Evolutionary conservation across 2,797 vertebrate species (phyloP), one percentile per base, ranked within the genome.

Genomic region (Streptopelia turtur): DNA sequence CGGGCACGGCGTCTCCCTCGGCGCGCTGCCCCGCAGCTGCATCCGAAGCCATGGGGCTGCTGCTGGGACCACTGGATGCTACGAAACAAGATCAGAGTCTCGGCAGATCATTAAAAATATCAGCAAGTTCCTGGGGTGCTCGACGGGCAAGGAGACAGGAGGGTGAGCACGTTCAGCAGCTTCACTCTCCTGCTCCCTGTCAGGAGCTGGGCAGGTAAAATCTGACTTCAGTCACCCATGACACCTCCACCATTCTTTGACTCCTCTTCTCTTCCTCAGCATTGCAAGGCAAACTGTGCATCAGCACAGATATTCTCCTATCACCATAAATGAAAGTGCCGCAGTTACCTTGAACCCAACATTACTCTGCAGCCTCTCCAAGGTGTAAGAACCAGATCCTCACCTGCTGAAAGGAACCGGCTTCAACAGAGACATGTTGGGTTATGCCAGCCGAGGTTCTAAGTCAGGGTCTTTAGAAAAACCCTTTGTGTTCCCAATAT

Each of bases 31-130:
- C 98, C 70, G 98, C 61, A 31, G 97, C 66, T 4, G 93, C 95
- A 89, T 99, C 98, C 12, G 98, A 97, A 52, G 97, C 98, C 98
- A 98, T 76, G 97, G 98, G 65, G 97, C 97, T 92, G 98, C 97
- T 94, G 97, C 97, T 99, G 97, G 93, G 91, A 70, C 94, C 91
- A 28, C 65, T 94, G 87, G 96, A 77, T 49, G 95, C 95, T 95
- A 47, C 1, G 0, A 91, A 53, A 93, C 28, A 94, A 93, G 37
- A 65, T 11, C 69, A 95, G 7, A 83, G 27, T 12, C 50, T 60
- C n/a, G 37, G 72, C 65, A 37, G 95, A 45, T 13, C 3, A n/a
- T 77, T 53, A 10, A n/a, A 61, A 78, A 47, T 0, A 4, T 4
- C 53, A 85, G 47, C 52, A 64, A 64, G 45, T 41, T 52, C 37